phyloP scores from a whole-genome alignment of 2,113 vertebrate genomes.

The Dicerorhinus sumatrensis region DNA sequence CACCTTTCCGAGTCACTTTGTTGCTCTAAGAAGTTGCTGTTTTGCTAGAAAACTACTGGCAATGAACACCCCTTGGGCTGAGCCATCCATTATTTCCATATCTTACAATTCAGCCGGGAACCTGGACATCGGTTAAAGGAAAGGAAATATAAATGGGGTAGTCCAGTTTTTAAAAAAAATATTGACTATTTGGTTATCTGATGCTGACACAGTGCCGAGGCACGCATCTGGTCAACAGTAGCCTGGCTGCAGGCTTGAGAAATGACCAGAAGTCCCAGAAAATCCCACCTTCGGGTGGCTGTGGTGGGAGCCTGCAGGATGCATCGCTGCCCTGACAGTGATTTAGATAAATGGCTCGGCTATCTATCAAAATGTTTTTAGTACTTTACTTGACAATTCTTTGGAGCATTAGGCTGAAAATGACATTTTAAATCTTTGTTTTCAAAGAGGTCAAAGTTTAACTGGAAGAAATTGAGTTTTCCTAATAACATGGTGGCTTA shows the following conservation, averaged over 20 bases:
- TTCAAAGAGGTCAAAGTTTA: conserved; percentile 83
- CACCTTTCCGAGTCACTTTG: conserved; percentile 89
- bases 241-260: conserved; percentile 85
- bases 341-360: conserved; percentile 92
- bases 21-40: conserved; percentile 90
- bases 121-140: conserved; percentile 60
- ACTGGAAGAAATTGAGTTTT: conserved; percentile 80
- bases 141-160: conserved; percentile 72
- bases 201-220: conserved; percentile 81
- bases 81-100: conserved; percentile 90
- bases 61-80: conserved; percentile 89
- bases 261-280: conserved; percentile 85
- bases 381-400: conserved; percentile 86
- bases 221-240: conserved; percentile 86
- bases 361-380: conserved; percentile 92
- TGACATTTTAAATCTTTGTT: conserved; percentile 84
- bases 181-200: conserved; percentile 77
- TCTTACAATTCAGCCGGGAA: conserved; percentile 79
- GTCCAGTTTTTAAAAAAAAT: conserved; percentile 73
- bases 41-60: conserved; percentile 89
- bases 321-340: conserved; percentile 89
- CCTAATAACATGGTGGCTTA: conserved; percentile 66
- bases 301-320: conserved; percentile 85
- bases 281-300: conserved; percentile 71
- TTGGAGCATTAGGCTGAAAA: conserved; percentile 84